phyloP scores from a whole-genome alignment of 2,888 invertebrate genomes.

The Ennomos fuscantarius region DNA sequence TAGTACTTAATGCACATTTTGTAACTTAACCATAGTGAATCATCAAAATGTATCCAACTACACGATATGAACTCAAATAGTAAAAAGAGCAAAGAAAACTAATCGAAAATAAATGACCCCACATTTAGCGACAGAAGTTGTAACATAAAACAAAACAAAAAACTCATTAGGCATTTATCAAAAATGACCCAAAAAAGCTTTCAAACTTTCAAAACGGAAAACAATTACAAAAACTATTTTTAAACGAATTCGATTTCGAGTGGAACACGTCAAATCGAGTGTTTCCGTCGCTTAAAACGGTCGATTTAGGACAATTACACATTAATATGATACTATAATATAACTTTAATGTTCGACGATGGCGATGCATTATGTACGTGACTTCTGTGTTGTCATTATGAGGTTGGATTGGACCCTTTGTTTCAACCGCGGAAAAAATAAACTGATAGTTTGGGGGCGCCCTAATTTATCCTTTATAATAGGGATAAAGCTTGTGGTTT shows the following conservation, averaged over 20 bases:
- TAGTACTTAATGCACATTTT: too few species aligned
- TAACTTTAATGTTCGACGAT: conserved; percentile 75
- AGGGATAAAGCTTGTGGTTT: conserved; percentile 14
- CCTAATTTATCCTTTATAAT: conserved; percentile 32
- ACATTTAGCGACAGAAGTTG: conserved; percentile 24
- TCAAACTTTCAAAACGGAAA: conserved; percentile 42
- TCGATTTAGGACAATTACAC: conserved; percentile 64
- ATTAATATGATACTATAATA: conserved; percentile 54
- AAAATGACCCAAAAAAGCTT: conserved; percentile 32
- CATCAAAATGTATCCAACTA: too few species aligned
- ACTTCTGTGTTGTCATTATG: conserved; percentile 75
- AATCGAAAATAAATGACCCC: conserved; percentile 40
- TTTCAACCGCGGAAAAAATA: conserved; percentile 49
- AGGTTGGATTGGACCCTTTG: conserved; percentile 45
- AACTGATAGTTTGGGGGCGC: conserved; percentile 27
- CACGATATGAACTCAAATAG: neutral
- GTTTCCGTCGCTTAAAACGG: conserved; percentile 73
- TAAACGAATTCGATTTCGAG: conserved; percentile 77
- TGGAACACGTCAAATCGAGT: conserved; percentile 48
- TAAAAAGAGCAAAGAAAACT: conserved; percentile 6
- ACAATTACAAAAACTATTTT: conserved; percentile 56
- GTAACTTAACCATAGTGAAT: too few species aligned
- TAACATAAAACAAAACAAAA: conserved; percentile 37
- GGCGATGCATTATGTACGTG: conserved; percentile 75
- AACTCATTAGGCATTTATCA: conserved; percentile 11